Evolutionary conservation across 2,113 vertebrate genomes (phyloP).

Genomic region (Osmerus mordax): DNA sequence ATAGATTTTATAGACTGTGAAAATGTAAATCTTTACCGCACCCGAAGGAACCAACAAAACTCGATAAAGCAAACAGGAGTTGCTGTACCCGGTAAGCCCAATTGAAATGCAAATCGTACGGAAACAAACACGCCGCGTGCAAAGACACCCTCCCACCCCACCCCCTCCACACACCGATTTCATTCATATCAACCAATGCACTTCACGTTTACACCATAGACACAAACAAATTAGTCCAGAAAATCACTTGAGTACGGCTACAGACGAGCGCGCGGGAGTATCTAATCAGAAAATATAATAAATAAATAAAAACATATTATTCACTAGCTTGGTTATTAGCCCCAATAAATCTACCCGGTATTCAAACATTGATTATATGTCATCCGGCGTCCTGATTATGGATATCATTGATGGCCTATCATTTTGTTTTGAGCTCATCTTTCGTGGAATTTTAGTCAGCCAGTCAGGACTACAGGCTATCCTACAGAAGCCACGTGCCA

Average conservation of each 20-base stretch:
- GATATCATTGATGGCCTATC: too few species aligned
- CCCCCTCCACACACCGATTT: constrained; percentile 40
- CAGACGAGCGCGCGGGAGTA: background rate
- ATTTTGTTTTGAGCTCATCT: too few species aligned
- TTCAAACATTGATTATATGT: too few species aligned
- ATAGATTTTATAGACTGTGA: constrained; percentile 35
- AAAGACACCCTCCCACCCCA: constrained; percentile 19
- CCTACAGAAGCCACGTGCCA: too few species aligned
- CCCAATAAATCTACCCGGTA: too few species aligned
- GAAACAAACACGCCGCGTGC: constrained; percentile 61
- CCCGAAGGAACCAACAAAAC: constrained; percentile 33
- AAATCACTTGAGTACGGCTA: constrained; percentile 38
- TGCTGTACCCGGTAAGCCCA: constrained; percentile 35
- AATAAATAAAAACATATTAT: background rate
- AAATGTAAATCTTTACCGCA: constrained; percentile 30
- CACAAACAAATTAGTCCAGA: constrained; percentile 34
- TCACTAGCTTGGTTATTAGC: too few species aligned
- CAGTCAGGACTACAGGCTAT: too few species aligned
- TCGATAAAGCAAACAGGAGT: constrained; percentile 48
- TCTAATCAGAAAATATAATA: background rate
- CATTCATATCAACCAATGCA: constrained; percentile 50
- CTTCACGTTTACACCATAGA: constrained; percentile 50
- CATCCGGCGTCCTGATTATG: too few species aligned
- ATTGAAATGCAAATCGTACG: constrained; percentile 64
- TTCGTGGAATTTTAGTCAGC: too few species aligned